Percentiles rank a stretch among this genome's conserved stretches.
phyloP scores from a whole-genome alignment of 2,113 vertebrate species.

The Charina bottae region DNA sequence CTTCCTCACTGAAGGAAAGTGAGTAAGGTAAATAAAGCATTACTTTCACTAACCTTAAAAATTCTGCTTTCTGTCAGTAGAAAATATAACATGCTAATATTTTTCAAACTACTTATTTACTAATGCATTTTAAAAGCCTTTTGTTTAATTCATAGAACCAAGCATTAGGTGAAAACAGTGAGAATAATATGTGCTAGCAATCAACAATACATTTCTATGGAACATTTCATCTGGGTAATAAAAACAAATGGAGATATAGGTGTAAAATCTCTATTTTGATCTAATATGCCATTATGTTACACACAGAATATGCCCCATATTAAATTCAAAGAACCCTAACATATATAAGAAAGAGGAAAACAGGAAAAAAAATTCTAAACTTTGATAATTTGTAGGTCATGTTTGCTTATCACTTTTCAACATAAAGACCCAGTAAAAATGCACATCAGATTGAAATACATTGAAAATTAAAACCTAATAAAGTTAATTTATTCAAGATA shows the following conservation, averaged over 20 bases:
- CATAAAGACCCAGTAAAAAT: background rate
- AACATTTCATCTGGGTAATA: background rate
- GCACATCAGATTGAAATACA: background rate
- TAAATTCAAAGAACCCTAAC: background rate
- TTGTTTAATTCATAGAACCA: background rate
- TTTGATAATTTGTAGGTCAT: background rate
- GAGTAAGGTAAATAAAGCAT: background rate
- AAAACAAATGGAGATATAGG: constrained; percentile 34
- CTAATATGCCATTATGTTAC: background rate
- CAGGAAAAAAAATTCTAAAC: background rate
- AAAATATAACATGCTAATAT: background rate
- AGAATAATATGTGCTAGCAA: constrained; percentile 30
- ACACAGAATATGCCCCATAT: background rate
- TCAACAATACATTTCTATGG: background rate
- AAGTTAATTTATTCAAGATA: background rate
- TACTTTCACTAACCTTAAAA: constrained; percentile 25
- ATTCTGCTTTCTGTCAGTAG: background rate
- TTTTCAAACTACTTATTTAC: background rate
- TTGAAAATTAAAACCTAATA: background rate
- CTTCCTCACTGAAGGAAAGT: background rate
- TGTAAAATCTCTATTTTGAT: background rate
- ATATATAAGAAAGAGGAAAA: background rate
- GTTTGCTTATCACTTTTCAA: background rate
- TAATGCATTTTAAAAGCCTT: background rate
- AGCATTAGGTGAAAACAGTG: background rate